Base-by-base conservation (phyloP, 2,797 vertebrate genomes). In the Melanotaenia trifasciata region DNA sequence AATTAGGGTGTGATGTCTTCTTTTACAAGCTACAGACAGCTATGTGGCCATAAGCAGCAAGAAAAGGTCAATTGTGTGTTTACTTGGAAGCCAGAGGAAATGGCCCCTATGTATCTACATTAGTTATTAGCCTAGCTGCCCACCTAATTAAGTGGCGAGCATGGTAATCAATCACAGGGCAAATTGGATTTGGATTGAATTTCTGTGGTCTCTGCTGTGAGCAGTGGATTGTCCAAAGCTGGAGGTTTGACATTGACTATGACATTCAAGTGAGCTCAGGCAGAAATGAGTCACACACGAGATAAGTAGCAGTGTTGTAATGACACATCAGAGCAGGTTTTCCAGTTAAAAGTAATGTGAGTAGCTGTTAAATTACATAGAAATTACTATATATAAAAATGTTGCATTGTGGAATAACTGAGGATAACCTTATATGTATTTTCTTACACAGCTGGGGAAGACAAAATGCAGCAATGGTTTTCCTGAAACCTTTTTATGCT, bases 141-240 rank as follows among this genome's bases (percentile, higher is more conserved):
- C 88, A 89, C 78, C 83, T 89, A 90, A 93, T 94, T 91, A 92
- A 84, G 73, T 75, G 50, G 74, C 7, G 14, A 74, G 83, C 76
- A 71, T 36, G 43, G 85, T 90, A 87, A 93, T 93, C 91, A 94
- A 93, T 93, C 91, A 92, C 74, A 59, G 64, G 70, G 75, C 74
- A 92, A 90, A 93, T 92, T 91, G 82, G 86, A 93, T 94, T 91
- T 88, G 86, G 77, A 84, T 88, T 89, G 80, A 72, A 81, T 89
- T 84, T 85, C 72, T 78, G 60, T 85, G 82, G 74, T 76, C 63
- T 80, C 77, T 43, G 74, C 77, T 74, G 60, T 24, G 70, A 84
- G 78, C 74, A 10, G 69, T 30, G 56, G 72, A 86, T 87, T 76
- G 81, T 84, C 79, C 80, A 68, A 40, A 79, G 78, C 72, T 58